phyloP scores from a whole-genome alignment of 1,140 invertebrate species.

The Habropoda laboriosa region DNA sequence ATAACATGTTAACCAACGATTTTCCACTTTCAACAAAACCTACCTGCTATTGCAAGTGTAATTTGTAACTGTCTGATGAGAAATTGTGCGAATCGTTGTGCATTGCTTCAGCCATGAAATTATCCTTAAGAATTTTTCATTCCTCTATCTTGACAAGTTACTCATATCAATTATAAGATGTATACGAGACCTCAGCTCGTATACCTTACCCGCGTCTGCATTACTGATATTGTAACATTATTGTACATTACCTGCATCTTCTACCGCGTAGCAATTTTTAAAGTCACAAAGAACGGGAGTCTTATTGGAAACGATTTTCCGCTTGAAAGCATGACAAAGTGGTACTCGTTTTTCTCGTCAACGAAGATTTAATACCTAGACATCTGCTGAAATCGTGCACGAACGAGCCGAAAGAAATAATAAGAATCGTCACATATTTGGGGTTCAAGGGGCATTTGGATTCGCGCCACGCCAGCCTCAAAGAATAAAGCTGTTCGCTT shows the following conservation, averaged over 20 bases:
- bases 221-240: neutral
- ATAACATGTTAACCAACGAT: neutral
- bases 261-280: neutral
- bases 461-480: conserved; percentile 67
- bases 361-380: conserved; percentile 3
- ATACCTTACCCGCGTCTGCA: neutral
- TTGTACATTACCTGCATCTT: neutral
- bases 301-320: neutral
- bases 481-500: conserved; percentile 75
- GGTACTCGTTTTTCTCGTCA: neutral
- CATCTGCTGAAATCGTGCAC: conserved; percentile 8
- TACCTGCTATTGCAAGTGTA: too few relatives aligned
- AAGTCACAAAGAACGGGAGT: neutral
- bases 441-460: conserved; percentile 66
- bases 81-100: neutral
- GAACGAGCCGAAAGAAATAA: conserved; percentile 55
- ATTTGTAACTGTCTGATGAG: too few relatives aligned
- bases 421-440: conserved; percentile 56
- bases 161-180: neutral
- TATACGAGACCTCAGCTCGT: neutral
- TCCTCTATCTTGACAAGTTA: neutral
- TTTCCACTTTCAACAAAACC: neutral
- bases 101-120: neutral
- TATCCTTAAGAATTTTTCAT: neutral
- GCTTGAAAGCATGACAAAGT: neutral